Percentiles rank a stretch among this genome's conserved stretches.
These are phyloP conservation scores for Habroteleia sp. DNA, from an alignment of 2,888 invertebrate species.

Conservation along the genomic window DNA sequence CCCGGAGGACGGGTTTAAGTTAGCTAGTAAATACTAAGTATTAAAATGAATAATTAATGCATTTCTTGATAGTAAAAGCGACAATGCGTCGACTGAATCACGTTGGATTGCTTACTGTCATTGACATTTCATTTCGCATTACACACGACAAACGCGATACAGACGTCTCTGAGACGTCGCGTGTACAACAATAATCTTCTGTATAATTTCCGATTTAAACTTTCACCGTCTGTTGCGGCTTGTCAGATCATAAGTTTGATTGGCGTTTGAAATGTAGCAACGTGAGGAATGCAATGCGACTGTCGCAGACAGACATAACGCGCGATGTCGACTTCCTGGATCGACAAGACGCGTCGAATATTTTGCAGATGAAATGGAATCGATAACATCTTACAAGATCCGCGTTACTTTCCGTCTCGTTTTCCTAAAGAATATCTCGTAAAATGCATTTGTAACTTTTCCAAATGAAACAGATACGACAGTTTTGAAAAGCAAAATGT, in stretches of 20 bases:
- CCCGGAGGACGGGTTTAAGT: too few species aligned
- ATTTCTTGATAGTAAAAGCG: too few species aligned
- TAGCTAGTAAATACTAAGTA: too few species aligned
- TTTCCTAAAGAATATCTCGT: constrained; percentile 20
- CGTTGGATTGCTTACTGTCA: not conserved
- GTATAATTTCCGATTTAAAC: constrained; percentile 61
- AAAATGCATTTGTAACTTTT: constrained; percentile 16
- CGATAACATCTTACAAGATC: constrained; percentile 40
- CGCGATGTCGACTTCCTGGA: constrained; percentile 46
- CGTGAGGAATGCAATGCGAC: constrained; percentile 50
- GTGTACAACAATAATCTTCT: constrained; percentile 45
- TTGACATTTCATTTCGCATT: not conserved
- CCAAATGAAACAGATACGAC: too few species aligned
- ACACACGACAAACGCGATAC: not conserved
- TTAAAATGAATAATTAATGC: too few species aligned
- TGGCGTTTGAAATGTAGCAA: constrained; percentile 50
- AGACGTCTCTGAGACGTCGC: constrained; percentile 20
- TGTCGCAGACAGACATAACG: constrained; percentile 51
- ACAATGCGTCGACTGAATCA: too few species aligned
- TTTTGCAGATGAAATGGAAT: constrained; percentile 46
- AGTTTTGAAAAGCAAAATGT: too few species aligned
- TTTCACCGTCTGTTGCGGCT: constrained; percentile 53
- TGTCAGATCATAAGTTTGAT: constrained; percentile 64
- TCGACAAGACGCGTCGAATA: constrained; percentile 57
- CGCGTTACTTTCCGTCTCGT: constrained; percentile 15